Evolutionary conservation across 2,888 invertebrate species (phyloP).

Genomic region (Alsophila aescularia): DNA sequence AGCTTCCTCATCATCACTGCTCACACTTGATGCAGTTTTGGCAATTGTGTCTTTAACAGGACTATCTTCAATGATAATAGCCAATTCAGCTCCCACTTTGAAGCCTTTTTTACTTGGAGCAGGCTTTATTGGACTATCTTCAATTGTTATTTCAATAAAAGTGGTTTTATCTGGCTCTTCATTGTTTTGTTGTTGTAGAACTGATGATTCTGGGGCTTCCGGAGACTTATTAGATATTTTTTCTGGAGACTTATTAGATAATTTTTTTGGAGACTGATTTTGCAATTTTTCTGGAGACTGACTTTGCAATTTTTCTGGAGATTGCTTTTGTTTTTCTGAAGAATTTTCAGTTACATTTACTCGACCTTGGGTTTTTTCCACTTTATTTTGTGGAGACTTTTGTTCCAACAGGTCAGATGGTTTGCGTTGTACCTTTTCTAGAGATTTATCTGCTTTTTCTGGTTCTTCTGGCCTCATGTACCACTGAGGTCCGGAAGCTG

Average conservation of each 20-base stretch:
- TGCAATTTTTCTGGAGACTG: not conserved
- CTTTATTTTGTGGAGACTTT: not conserved
- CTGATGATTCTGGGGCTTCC: not conserved
- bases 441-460: conserved; percentile 5
- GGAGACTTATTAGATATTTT: conserved; percentile 1
- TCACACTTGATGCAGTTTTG: conserved; percentile 36
- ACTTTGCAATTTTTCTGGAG: not conserved
- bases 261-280: conserved; percentile 38
- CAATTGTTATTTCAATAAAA: conserved; percentile 74
- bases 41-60: conserved; percentile 55
- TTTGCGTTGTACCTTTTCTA: not conserved
- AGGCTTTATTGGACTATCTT: conserved; percentile 74
- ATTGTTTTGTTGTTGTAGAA: conserved; percentile 57
- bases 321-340: not conserved
- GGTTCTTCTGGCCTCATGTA: conserved; percentile 74
- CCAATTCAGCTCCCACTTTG: conserved; percentile 56
- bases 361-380: not conserved
- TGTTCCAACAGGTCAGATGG: not conserved
- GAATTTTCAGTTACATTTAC: conserved; percentile 8
- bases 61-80: conserved; percentile 75
- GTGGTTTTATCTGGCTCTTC: conserved; percentile 59
- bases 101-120: conserved; percentile 44
- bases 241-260: not conserved
- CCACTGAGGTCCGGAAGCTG: conserved; percentile 63
- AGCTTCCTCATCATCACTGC: conserved; percentile 48